Base-by-base conservation (phyloP, 2,888 invertebrate species). In the Liodrosophila aerea region DNA sequence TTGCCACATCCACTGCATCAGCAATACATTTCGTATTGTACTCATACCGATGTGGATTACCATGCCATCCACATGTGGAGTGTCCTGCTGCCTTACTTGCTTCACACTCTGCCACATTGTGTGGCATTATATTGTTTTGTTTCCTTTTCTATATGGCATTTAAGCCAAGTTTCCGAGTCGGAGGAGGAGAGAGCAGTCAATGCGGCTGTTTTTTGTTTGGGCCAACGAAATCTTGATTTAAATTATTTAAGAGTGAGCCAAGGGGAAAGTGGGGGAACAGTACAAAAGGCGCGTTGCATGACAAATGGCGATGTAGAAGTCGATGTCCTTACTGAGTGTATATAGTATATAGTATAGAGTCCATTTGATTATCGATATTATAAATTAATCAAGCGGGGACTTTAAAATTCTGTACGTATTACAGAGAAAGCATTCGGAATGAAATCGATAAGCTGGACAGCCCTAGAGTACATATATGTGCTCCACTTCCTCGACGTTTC, bases 341-440 rank as follows among this genome's bases (percentile, higher is more conserved):
- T 58, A 46, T 40, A 8, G 11, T n/a, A 5, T 8, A 12, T 8
- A 0, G 30, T 34, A 41, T 22, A 40, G 47, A 33, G 52, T 4
- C 49, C 9, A 39, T 46, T 51, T 40, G n/a, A n/a, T n/a, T n/a
- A n/a, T n/a, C n/a, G n/a, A n/a, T n/a, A n/a, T n/a, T 58, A 84
- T 84, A 74, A 84, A 78, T 78, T 85, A 78, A 81, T 84, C 64
- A 78, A 41, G 50, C 27, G 9, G 51, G 16, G 49, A 63, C 41
- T 80, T 66, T 44, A 61, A 64, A 83, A 62, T 72, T 51, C 60
- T 40, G 41, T 50, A 40, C 51, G n/a, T 61, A 80, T 70, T n/a
- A n/a, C n/a, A n/a, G 43, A 66, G 51, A 61, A 61, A 50, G 52
- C 52, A 57, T 53, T 58, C 63, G 53, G 39, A 80, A 84, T 83